phyloP scores from a whole-genome alignment of 2,113 vertebrate genomes.

The Aphelocoma coerulescens region DNA sequence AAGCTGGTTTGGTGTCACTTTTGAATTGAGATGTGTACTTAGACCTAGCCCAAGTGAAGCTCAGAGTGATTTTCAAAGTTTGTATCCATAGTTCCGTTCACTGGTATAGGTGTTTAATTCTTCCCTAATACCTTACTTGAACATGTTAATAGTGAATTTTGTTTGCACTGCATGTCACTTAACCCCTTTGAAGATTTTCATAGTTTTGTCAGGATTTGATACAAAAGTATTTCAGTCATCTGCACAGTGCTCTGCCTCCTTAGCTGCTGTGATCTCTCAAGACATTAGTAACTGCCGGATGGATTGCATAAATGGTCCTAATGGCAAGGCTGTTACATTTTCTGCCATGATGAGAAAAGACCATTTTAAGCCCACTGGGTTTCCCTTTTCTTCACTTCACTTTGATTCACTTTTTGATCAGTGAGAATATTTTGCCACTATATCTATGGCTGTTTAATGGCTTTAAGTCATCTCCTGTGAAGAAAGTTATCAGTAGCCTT shows the following conservation, averaged over 20 bases:
- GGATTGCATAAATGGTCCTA: background rate
- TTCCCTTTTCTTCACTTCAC: background rate
- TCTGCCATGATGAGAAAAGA: background rate
- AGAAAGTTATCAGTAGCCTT: background rate
- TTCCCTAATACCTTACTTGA: background rate
- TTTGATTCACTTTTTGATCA: conserved; percentile 20
- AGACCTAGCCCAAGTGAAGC: background rate
- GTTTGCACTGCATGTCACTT: background rate
- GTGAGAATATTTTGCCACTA: background rate
- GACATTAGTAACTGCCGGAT: background rate
- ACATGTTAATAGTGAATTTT: background rate
- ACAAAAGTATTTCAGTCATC: background rate
- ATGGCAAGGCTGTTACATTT: background rate
- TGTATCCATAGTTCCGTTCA: background rate
- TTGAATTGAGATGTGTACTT: fast-evolving
- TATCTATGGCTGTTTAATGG: background rate
- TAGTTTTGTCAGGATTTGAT: background rate
- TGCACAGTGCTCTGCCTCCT: background rate
- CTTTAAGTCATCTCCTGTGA: background rate
- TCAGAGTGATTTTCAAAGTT: background rate
- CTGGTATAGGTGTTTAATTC: background rate
- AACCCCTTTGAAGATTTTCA: background rate
- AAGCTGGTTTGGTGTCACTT: background rate
- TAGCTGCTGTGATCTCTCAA: background rate
- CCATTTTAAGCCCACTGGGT: background rate